Evolutionary conservation across 2,797 vertebrate species (phyloP), one percentile per base, ranked within the genome.

Genomic region (Sylvilagus floridanus): DNA sequence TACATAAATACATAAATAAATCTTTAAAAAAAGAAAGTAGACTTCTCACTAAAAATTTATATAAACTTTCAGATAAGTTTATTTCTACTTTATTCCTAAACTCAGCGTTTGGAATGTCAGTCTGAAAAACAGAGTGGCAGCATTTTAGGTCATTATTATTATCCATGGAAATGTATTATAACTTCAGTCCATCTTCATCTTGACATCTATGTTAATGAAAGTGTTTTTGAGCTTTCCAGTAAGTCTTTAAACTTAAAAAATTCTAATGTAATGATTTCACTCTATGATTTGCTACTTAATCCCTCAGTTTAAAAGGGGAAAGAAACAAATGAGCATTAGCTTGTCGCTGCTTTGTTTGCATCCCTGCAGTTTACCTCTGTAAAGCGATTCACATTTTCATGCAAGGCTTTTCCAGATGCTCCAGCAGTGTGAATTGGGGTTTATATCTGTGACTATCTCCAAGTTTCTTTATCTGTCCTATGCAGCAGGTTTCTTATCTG

Each of bases 401-500:
- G 76, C 32, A 95, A 91, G 50, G 52, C 93, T 97, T 97, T 97
- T 95, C 85, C 42, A 97, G 97, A 96, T 86, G 81, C 0, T 5
- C 5, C 47, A 94, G 52, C 69, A 68, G 52, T 97, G 62, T 95
- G 94, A 98, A 97, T 65, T 97, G 96, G 76, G 52, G 63, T 95
- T 98, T 96, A 84, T 98, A 98, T 98, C 97, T 98, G 47, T 95
- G 93, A 96, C 96, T 97, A 97, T 97, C 97, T 97, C 73, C 76
- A 94, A 96, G 91, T 98, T 98, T 95, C 93, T 98, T 98, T 98
- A 98, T 98, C 98, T 97, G 89, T 98, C 92, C 57, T 28, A 97
- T 57, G 93, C 98, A 98, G 98, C 84, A 98, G 97, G 95, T 97
- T 98, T 97, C 97, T 98, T 98, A 98, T 98, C 97, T 98, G 97